phyloP scores from a whole-genome alignment of 2,797 vertebrate genomes.

The Stomatorhinus walkeri region DNA sequence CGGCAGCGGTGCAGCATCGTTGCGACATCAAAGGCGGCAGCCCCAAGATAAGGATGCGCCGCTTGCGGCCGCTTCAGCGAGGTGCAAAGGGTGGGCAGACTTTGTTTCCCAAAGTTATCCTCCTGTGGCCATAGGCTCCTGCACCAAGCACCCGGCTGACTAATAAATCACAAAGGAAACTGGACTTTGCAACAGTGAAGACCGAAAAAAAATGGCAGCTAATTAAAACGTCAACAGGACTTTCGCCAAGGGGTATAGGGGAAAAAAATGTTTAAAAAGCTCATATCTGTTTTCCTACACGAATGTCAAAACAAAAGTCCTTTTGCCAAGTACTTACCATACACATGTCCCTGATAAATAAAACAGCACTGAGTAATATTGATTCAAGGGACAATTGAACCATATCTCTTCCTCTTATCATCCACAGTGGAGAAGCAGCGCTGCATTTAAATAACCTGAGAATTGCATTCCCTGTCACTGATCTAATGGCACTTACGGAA shows the following conservation, averaged over 20 bases:
- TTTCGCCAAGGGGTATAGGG: neutral
- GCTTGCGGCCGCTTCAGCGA: constrained; percentile 23
- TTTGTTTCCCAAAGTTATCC: constrained; percentile 42
- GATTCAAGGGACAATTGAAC: constrained; percentile 19
- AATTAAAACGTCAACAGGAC: constrained; percentile 4
- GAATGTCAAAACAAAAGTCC: constrained; percentile 14
- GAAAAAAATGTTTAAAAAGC: constrained; percentile 9
- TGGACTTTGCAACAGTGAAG: neutral
- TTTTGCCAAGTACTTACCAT: constrained; percentile 14
- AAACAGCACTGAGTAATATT: constrained; percentile 13
- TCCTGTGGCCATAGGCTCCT: neutral
- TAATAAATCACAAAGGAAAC: constrained; percentile 5
- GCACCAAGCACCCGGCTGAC: neutral
- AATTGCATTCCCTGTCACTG: neutral
- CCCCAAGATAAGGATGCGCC: constrained; percentile 50
- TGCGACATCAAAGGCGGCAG: constrained; percentile 58
- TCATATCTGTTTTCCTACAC: constrained; percentile 1
- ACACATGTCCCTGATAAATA: constrained; percentile 19
- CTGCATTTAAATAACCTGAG: constrained; percentile 20
- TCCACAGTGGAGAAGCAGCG: neutral
- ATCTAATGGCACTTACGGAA: constrained; percentile 11
- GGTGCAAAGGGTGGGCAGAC: constrained; percentile 15
- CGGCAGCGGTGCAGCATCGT: constrained; percentile 58
- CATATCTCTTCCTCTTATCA: constrained; percentile 19
- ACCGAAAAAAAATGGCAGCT: neutral